Evolutionary conservation across 2,797 vertebrate genomes (phyloP).

Genomic region (Myoxocephalus aenaeus): DNA sequence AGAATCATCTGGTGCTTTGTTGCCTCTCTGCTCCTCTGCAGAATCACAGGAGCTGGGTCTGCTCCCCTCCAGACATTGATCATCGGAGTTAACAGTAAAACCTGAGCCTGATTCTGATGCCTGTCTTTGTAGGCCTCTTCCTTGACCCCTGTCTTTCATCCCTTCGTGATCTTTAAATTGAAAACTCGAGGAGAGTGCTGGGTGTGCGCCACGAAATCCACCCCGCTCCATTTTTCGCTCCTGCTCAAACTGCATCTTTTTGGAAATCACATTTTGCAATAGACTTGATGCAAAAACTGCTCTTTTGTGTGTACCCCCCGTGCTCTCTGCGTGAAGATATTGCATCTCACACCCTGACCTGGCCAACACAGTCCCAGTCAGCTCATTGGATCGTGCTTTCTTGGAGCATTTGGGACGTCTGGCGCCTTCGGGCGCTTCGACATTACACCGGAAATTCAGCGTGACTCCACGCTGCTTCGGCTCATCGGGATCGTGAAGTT

Average conservation of each 20-base stretch:
- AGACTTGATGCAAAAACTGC: slow-evolving; percentile 94
- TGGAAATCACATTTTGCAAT: slow-evolving; percentile 96
- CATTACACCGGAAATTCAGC: slow-evolving; percentile 85
- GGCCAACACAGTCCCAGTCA: slow-evolving; percentile 72
- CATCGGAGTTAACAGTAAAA: slow-evolving; percentile 83
- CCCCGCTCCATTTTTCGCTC: slow-evolving; percentile 95
- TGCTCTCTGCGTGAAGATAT: slow-evolving; percentile 61
- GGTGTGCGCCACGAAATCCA: slow-evolving; percentile 78
- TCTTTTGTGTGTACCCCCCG: slow-evolving; percentile 86
- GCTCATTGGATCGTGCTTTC: slow-evolving; percentile 74
- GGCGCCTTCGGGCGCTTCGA: slow-evolving; percentile 70
- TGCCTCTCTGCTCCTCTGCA: slow-evolving; percentile 73
- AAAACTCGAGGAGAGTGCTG: slow-evolving; percentile 52
- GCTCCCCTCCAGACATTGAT: slow-evolving; percentile 71
- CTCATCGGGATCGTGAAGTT: slow-evolving; percentile 71
- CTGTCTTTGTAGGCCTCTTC: slow-evolving; percentile 82
- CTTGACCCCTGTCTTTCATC: slow-evolving; percentile 71
- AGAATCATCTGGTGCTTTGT: slow-evolving; percentile 37
- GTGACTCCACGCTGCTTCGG: slow-evolving; percentile 81
- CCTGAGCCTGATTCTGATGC: slow-evolving; percentile 89
- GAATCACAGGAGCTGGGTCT: slow-evolving; percentile 77
- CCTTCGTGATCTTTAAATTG: slow-evolving; percentile 73
- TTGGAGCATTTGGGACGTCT: slow-evolving; percentile 72
- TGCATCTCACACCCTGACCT: slow-evolving; percentile 72
- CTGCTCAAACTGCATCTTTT: slow-evolving; percentile 97